Percentiles rank a stretch among this genome's conserved stretches.
Evolutionary conservation across 1,140 invertebrate species (phyloP).

Genomic region (Thereuonema tuberculata): DNA sequence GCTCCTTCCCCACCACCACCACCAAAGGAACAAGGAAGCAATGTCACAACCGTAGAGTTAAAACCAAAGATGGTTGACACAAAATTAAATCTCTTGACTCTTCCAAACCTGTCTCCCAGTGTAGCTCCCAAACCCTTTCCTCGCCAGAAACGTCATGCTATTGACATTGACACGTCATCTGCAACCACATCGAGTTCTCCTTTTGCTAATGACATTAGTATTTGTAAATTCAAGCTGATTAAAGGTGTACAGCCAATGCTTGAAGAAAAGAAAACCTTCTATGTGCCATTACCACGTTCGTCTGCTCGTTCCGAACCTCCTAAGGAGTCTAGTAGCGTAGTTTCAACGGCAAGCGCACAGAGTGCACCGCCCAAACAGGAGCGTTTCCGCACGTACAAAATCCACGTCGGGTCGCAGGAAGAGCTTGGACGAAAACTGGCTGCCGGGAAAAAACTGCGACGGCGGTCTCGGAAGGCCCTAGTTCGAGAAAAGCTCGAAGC

Average conservation of each 20-base stretch:
- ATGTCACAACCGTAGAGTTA: too few relatives aligned
- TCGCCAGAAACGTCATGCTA: too few relatives aligned
- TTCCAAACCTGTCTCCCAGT: too few relatives aligned
- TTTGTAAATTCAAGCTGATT: constrained; percentile 86
- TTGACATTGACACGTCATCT: too few relatives aligned
- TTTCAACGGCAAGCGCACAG: constrained; percentile 10
- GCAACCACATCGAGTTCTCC: too few relatives aligned
- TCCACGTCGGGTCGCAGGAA: constrained; percentile 22
- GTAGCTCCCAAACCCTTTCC: too few relatives aligned
- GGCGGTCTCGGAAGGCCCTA: constrained; percentile 62
- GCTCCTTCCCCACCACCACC: too few relatives aligned
- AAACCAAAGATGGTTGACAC: too few relatives aligned
- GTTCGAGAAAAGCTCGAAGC: constrained; percentile 77
- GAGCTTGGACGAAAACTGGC: constrained; percentile 37
- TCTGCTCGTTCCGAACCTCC: constrained; percentile 9
- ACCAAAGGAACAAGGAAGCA: too few relatives aligned
- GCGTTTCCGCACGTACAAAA: constrained; percentile 4
- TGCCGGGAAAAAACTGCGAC: constrained; percentile 15
- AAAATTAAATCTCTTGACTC: background rate
- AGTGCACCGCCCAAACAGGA: constrained; percentile 5
- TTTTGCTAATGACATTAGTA: constrained; percentile 43
- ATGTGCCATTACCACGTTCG: constrained; percentile 35
- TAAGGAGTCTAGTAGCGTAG: constrained; percentile 15
- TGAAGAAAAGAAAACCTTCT: constrained; percentile 80
- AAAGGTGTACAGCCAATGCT: constrained; percentile 70